Conservation (phyloP, 2,113 vertebrate genomes). For the Procavia capensis region DNA sequence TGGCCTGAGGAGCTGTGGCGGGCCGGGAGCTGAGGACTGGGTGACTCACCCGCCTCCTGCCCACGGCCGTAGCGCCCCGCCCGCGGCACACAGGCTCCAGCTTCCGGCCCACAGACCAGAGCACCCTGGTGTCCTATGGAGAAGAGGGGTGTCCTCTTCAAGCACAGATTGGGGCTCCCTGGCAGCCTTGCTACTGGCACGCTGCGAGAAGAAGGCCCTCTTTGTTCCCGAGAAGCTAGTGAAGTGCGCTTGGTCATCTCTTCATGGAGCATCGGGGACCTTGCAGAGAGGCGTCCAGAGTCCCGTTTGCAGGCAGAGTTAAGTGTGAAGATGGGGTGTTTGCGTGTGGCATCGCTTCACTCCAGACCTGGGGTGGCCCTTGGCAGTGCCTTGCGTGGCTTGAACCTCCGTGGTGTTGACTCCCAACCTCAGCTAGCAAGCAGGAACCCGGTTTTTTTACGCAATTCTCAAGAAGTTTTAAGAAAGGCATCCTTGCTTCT, state of each 20-base stretch:
- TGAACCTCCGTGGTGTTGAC: neutral
- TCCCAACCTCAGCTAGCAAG: neutral
- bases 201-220: conserved; percentile 28
- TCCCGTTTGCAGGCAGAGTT: conserved; percentile 57
- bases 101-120: no score
- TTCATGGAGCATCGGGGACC: conserved; percentile 76
- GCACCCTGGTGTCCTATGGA: neutral
- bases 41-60: no score
- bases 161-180: neutral
- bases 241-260: conserved; percentile 64
- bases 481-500: rapidly evolving
- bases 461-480: neutral
- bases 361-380: no score
- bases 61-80: no score
- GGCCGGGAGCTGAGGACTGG: no score
- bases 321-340: neutral
- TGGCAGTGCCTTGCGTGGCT: no score
- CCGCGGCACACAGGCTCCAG: no score
- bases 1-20: no score
- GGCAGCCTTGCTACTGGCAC: conserved; percentile 24
- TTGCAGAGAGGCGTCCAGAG: conserved; percentile 57
- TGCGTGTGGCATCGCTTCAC: no score
- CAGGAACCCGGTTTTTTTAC: neutral
- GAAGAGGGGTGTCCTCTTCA: neutral
- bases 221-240: conserved; percentile 75